These are phyloP conservation scores for Limnephilus lunatus DNA, from an alignment of 2,888 invertebrate genomes.

Conservation along the genomic window DNA sequence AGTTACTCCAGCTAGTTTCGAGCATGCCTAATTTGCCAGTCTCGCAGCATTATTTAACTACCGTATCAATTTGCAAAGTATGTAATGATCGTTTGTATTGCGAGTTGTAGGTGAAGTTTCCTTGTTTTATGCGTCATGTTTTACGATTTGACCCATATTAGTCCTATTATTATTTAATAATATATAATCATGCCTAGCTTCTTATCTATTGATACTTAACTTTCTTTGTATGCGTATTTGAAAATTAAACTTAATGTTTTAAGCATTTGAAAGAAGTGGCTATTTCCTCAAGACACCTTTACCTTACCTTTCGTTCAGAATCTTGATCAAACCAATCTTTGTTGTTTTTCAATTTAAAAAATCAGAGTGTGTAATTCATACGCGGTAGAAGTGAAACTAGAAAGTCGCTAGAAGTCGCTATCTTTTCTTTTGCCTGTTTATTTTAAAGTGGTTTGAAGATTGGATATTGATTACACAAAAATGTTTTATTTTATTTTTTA, in stretches of 20 bases:
- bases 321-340: no score
- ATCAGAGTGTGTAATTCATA: no score
- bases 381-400: no score
- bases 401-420: no score
- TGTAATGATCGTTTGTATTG: background rate
- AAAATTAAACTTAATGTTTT: background rate
- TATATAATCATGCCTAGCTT: background rate
- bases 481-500: no score
- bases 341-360: no score
- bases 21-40: background rate
- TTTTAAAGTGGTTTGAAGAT: no score
- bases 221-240: background rate
- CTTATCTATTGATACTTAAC: background rate
- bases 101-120: background rate
- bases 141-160: background rate
- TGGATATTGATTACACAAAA: no score
- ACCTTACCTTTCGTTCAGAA: no score
- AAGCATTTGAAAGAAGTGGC: no score
- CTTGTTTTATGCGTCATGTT: background rate
- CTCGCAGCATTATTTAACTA: background rate
- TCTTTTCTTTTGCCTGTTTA: no score
- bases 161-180: background rate
- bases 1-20: background rate
- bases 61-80: background rate
- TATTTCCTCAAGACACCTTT: no score